Percentiles rank a stretch among this genome's conserved stretches.
These are phyloP conservation scores for Syndactyla subalaris DNA, from an alignment of 2,797 vertebrate genomes.

Conservation along the genomic window DNA sequence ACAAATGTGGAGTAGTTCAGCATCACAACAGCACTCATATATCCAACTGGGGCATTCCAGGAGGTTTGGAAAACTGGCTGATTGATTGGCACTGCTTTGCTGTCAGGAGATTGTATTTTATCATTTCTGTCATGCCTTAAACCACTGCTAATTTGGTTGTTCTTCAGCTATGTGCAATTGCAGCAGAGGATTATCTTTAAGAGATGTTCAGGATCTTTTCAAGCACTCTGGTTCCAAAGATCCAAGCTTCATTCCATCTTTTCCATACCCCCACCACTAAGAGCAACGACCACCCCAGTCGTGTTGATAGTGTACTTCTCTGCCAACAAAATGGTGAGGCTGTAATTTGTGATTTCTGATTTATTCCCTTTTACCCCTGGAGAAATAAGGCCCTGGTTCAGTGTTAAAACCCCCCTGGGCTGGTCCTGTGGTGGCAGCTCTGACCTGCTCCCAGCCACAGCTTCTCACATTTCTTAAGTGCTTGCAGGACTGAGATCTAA, in stretches of 20 bases:
- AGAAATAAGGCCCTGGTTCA: background rate
- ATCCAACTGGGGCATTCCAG: slow-evolving; percentile 72
- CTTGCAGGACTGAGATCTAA: background rate
- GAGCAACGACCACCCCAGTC: background rate
- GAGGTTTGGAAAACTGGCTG: slow-evolving; percentile 21
- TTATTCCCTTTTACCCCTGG: background rate
- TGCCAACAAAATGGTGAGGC: background rate
- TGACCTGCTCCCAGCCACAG: background rate
- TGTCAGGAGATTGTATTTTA: background rate
- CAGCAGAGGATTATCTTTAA: background rate
- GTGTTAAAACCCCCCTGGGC: background rate
- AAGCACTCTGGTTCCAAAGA: background rate
- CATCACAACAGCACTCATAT: slow-evolving; percentile 61
- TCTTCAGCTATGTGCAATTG: slow-evolving; percentile 27
- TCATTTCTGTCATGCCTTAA: background rate
- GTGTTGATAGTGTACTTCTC: background rate
- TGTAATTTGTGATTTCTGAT: background rate
- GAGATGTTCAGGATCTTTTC: slow-evolving; percentile 22
- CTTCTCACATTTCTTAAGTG: background rate
- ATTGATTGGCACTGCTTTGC: background rate
- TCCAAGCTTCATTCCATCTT: background rate
- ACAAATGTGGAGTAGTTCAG: slow-evolving; percentile 62
- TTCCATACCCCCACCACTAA: background rate
- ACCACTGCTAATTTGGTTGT: background rate
- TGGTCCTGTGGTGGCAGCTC: background rate